Base-by-base conservation (phyloP, 2,113 vertebrate genomes). In the Trematomus loennbergii region DNA sequence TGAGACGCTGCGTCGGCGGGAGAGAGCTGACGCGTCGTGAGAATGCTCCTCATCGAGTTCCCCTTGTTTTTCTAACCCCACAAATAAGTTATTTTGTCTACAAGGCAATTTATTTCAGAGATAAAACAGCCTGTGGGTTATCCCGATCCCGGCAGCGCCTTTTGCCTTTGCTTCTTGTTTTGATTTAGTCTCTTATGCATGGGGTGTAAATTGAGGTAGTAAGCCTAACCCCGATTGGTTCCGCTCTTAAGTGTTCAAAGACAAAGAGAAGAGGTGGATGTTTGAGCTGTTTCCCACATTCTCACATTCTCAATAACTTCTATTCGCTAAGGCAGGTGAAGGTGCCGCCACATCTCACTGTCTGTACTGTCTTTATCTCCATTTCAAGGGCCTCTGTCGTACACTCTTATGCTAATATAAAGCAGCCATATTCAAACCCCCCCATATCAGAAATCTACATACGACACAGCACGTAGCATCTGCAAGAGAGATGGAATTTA, bases 81-180 rank as follows among this genome's bases (percentile, higher is more conserved):
- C 29, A 58, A 86, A 89, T 92, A 70, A 91, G 69, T 82, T 86
- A 72, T 90, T 92, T 92, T 92, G 83, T 88, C 86, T 91, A 87
- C 87, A 89, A 88, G 91, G 90, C 84, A 92, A 92, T 93, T 92
- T 94, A 91, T 92, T 89, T 87, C 1, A 11, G 76, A 89, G 88
- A 90, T 92, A 88, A 93, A 92, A 88, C 76, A 86, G 80, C 75
- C 84, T 71, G 73, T 79, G 72, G 90, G 89, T 92, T 90, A 92
- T 92, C 89, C 88, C 61, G 66, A 71, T 81, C 72, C 70, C 33
- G 48, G 57, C 82, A 36, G 67, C n/a, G 53, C 60, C 78, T 75
- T 80, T 84, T 25, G 57, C 62, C 49, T 75, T 81, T 77, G 71
- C 68, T 87, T 81, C 80, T 6, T 81, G 81, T 87, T 91, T 88